These are phyloP conservation scores for Ptychoptera contaminata DNA, from an alignment of 2,888 invertebrate genomes.

Conservation along the genomic window DNA sequence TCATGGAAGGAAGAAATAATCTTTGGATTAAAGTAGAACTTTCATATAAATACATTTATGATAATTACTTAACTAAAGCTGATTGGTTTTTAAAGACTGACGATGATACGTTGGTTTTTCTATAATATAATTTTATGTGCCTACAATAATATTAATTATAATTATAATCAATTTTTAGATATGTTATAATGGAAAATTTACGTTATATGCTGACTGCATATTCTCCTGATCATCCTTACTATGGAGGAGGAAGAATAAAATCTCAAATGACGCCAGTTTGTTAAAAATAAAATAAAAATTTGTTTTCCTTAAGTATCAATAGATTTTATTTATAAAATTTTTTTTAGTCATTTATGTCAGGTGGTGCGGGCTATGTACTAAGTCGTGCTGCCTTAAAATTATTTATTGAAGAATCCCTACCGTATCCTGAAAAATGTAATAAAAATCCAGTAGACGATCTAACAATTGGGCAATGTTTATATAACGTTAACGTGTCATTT, in stretches of 20 bases:
- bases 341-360: constrained; percentile 41
- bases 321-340: too few species aligned
- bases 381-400: constrained; percentile 56
- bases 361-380: constrained; percentile 78
- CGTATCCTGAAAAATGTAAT: constrained; percentile 48
- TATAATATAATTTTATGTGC: too few species aligned
- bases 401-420: constrained; percentile 55
- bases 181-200: constrained; percentile 88
- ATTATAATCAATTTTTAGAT: constrained; percentile 37
- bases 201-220: constrained; percentile 72
- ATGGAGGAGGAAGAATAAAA: constrained; percentile 82
- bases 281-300: constrained; percentile 3
- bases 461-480: constrained; percentile 59
- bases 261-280: constrained; percentile 48
- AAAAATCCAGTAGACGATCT: constrained; percentile 32
- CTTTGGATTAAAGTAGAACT: constrained; percentile 90
- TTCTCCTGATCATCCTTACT: constrained; percentile 57
- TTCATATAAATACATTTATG: constrained; percentile 68
- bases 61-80: constrained; percentile 59
- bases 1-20: constrained; percentile 66
- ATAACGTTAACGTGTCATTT: constrained; percentile 63
- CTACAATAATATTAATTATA: constrained; percentile 1
- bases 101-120: constrained; percentile 63
- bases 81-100: constrained; percentile 95
- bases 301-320: too few species aligned